Evolutionary conservation across 2,797 vertebrate species (phyloP), one percentile per base, ranked within the genome.

Genomic region (Lophotriccus pileatus): DNA sequence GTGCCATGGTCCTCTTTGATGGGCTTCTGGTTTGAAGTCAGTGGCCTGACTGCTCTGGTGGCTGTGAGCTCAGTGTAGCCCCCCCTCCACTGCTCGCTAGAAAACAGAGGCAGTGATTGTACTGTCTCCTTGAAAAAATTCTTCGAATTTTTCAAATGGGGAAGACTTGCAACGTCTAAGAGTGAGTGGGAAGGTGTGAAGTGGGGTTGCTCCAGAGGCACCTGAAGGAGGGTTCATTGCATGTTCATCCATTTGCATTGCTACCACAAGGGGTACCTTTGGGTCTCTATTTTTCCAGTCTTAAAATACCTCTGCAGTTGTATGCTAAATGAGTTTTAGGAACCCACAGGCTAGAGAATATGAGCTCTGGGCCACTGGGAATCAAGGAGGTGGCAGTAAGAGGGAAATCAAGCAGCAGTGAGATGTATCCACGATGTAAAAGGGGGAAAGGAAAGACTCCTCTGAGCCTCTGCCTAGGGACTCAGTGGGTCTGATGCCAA

Each of bases 171-270:
- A 23, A 15, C 34, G 41, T 20, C 22, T 68, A 50, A 69, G 37
- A 69, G 47, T 2, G 4, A 49, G 19, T 19, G 46, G 76, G 32
- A 84, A 77, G 39, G 5, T 58, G 50, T 30, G 50, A 53, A 56
- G 25, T 34, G 43, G 18, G 14, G 30, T 37, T 27, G 27, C 36
- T 84, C 59, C 79, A 79, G 58, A 47, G 27, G 32, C 22, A 62
- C 0, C 0, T 25, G 20, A 72, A 44, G 0, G 0, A 69, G 44
- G 7, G 20, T 30, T 64, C 27, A 1, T 41, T 25, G 30, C 2
- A 0, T 52, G 34, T 46, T 88, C 34, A 24, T 23, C 30, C 28
- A 15, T 77, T 52, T 87, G 49, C 67, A 10, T 28, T 76, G 72
- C 37, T 52, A 53, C 32, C 55, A 30, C 55, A 34, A 50, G 32